Conservation (phyloP, 2,888 invertebrate species). For the Drosophila greeni region DNA sequence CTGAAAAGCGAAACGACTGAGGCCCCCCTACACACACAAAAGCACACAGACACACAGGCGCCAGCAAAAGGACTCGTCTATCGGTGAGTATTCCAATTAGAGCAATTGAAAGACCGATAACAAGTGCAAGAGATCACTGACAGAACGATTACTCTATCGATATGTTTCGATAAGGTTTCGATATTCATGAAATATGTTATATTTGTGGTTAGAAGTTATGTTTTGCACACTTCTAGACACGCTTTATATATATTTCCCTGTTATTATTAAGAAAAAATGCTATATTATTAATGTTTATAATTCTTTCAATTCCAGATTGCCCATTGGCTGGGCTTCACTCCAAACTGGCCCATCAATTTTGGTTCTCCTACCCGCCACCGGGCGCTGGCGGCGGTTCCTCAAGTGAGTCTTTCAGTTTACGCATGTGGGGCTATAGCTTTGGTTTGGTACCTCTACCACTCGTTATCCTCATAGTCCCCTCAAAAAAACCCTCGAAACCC, state of each 20-base stretch:
- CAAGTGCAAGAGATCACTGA: not conserved
- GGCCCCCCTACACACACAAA: not conserved
- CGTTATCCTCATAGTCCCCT: constrained; percentile 5
- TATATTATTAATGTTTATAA: not conserved
- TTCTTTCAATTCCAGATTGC: constrained; percentile 69
- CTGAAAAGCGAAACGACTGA: constrained; percentile 6
- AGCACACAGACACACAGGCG: constrained; percentile 4
- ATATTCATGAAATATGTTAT: not conserved
- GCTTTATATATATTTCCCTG: not conserved
- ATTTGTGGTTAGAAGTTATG: not conserved
- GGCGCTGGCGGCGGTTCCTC: constrained; percentile 85
- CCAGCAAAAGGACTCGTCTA: constrained; percentile 28
- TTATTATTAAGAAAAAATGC: not conserved
- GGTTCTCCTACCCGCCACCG: constrained; percentile 90
- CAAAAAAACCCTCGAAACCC: not conserved
- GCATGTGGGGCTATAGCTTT: constrained; percentile 25
- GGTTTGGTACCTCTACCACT: constrained; percentile 19
- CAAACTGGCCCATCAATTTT: constrained; percentile 92
- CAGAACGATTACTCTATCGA: not conserved
- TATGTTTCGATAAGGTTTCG: not conserved
- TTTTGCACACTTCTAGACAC: not conserved
- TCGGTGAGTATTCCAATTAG: constrained; percentile 11
- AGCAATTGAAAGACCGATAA: not conserved
- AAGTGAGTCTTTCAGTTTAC: constrained; percentile 78
- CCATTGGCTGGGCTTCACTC: constrained; percentile 77